Base-by-base conservation (phyloP, 1,140 invertebrate species). In the Listronotus oregonensis region DNA sequence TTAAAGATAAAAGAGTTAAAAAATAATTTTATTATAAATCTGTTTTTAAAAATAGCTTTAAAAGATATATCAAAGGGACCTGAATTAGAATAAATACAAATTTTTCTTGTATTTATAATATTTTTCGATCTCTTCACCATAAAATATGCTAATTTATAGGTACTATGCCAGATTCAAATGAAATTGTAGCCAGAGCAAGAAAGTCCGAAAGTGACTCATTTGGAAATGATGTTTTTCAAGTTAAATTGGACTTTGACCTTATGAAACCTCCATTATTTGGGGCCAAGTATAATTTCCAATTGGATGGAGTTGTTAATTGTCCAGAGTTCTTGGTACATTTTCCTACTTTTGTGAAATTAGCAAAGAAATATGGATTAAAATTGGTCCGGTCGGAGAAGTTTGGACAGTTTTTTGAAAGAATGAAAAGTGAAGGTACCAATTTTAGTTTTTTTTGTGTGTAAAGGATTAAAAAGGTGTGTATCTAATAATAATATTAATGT, bases 321-420 rank as follows among this genome's bases (percentile, higher is more conserved):
- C 97, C 97, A 21, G 97, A 99, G 79, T 99, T 98, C 84, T 82
- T 99, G 31, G 96, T 99, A 12, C 89, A 98, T 81, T 93, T 98
- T 79, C 91, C 94, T 21, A 83, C 89, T 6, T 83, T 99, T 58
- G 81, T 88, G 67, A 92, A 93, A 79, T 80, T 98, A 70, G 94
- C 93, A 39, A 81, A 85, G 52, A 90, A 94, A 69, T 89, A 87
- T 83, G 92, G 90, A 4, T 82, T 98, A 64, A 87, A 95, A 76
- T 82, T 95, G 66, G 78, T 93, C 1, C 85, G 84, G 51, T 87
- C 86, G 70, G 85, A 85, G 65, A 83, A 85, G 47, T 98, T 98
- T 83, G 86, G 87, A 46, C 87, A 95, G 34, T 96, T 89, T 78
- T 96, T 88, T 79, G 81, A 89, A 66, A 83, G 89, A 72, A 85